Evolutionary conservation across 2,797 vertebrate species (phyloP).

Genomic region (Psittacula echo): DNA sequence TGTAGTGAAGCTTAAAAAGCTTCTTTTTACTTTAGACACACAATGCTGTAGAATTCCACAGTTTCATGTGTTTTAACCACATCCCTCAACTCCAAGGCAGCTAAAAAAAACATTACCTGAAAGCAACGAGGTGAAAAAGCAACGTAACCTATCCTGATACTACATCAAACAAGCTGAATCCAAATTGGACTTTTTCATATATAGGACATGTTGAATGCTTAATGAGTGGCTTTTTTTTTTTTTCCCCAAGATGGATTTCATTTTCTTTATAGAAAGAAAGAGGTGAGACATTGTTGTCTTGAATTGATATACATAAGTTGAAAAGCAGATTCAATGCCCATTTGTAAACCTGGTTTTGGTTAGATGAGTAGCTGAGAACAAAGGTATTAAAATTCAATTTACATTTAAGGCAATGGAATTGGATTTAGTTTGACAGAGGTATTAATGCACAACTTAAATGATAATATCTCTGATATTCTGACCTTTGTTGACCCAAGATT

Average conservation of each 20-base stretch:
- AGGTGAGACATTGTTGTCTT: background rate
- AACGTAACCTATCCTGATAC: background rate
- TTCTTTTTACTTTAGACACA: background rate
- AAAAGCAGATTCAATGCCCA: background rate
- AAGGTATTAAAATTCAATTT: background rate
- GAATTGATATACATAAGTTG: background rate
- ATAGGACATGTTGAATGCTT: background rate
- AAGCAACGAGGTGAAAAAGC: background rate
- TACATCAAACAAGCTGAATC: background rate
- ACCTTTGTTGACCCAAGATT: slow-evolving; percentile 98
- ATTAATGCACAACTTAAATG: background rate
- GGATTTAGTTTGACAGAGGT: background rate
- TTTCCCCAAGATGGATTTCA: background rate
- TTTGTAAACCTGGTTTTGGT: background rate
- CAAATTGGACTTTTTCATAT: background rate
- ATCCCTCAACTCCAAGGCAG: background rate
- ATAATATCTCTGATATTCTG: background rate
- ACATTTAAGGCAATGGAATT: background rate
- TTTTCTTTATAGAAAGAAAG: background rate
- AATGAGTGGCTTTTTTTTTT: background rate
- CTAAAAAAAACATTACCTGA: background rate
- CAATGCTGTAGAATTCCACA: background rate
- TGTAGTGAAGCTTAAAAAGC: background rate
- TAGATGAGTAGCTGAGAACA: background rate
- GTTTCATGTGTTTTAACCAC: background rate